phyloP scores from a whole-genome alignment of 2,797 vertebrate genomes.

The Pipistrellus nathusii region DNA sequence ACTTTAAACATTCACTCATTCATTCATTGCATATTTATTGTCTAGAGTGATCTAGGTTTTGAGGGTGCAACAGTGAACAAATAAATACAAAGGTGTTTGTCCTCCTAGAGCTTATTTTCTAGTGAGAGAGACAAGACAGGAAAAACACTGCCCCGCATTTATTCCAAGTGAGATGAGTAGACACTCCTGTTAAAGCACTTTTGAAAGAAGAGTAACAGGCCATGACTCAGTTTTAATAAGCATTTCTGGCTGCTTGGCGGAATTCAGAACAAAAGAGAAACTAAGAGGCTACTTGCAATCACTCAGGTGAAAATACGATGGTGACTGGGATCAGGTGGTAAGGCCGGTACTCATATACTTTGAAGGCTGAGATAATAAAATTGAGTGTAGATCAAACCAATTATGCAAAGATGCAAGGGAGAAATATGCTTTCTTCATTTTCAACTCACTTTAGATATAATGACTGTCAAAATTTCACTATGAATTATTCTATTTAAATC shows the following conservation, averaged over 20 bases:
- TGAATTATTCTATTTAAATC: not conserved
- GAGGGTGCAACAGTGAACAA: not conserved
- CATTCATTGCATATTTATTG: not conserved
- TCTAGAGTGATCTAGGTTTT: not conserved
- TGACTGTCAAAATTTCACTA: not conserved
- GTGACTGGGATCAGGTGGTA: not conserved
- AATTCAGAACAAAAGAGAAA: not conserved
- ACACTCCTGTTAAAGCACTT: not conserved
- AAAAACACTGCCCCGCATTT: not conserved
- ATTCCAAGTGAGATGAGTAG: not conserved
- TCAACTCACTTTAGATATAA: not conserved
- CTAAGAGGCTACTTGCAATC: not conserved
- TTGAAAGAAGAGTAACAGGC: not conserved
- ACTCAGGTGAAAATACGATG: not conserved
- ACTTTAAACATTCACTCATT: not conserved
- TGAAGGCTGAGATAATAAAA: not conserved
- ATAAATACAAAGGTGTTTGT: not conserved
- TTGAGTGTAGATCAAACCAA: not conserved
- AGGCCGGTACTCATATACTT: not conserved
- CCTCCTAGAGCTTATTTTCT: not conserved
- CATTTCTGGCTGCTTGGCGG: not conserved
- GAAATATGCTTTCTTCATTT: not conserved
- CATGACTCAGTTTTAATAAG: not conserved
- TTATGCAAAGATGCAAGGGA: not conserved
- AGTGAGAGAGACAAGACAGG: not conserved